Conservation (phyloP, 2,888 invertebrate species). For the Mamestra brassicae region DNA sequence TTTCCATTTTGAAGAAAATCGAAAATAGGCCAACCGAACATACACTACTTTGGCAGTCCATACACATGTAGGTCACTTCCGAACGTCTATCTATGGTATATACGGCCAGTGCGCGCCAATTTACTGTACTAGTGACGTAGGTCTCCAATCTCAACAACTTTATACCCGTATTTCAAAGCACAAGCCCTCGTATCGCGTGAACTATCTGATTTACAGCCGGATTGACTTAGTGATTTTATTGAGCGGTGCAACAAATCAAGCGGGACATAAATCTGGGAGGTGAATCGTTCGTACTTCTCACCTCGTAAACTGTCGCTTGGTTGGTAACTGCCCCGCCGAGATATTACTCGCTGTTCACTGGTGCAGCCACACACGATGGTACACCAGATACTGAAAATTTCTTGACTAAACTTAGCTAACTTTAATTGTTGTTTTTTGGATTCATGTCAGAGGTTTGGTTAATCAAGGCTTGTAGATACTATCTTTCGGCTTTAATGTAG, state of each 20-base stretch:
- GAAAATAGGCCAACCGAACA: background rate
- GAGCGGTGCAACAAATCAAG: conserved; percentile 60
- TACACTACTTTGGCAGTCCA: background rate
- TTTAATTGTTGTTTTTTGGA: background rate
- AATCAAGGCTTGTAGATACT: no score
- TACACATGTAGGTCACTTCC: background rate
- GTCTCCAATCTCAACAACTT: conserved; percentile 1
- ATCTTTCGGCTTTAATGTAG: no score
- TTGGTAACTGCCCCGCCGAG: conserved; percentile 37
- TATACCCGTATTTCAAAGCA: conserved; percentile 25
- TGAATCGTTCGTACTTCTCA: conserved; percentile 47
- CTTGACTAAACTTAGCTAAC: no score
- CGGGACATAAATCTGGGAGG: conserved; percentile 56
- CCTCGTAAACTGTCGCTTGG: conserved; percentile 55
- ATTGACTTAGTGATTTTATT: conserved; percentile 61
- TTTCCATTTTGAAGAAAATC: background rate
- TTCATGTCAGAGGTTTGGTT: no score
- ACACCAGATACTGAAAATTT: conserved; percentile 2
- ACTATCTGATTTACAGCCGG: conserved; percentile 42
- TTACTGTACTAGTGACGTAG: background rate
- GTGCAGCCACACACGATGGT: background rate
- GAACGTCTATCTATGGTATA: background rate
- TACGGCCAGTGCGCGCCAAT: background rate
- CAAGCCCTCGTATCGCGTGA: conserved; percentile 8
- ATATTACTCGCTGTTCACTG: conserved; percentile 21